Conservation (phyloP, 2,888 invertebrate species). For the Pyralis farinalis region DNA sequence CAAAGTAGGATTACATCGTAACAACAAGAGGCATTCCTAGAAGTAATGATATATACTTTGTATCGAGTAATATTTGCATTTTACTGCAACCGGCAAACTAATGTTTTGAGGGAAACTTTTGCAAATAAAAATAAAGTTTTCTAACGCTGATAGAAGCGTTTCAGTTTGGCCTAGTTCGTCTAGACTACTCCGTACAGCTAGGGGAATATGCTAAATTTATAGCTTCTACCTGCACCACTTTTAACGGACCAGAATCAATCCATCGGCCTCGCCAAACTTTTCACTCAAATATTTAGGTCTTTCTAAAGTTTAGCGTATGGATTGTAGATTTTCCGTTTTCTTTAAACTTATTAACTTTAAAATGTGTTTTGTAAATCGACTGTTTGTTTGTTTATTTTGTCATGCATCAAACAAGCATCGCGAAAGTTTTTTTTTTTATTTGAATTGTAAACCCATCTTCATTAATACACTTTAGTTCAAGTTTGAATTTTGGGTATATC, state of each 20-base stretch:
- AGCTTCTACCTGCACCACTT: not conserved
- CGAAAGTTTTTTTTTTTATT: no score
- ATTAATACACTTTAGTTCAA: no score
- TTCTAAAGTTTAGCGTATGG: not conserved
- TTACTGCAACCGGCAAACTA: constrained; percentile 9
- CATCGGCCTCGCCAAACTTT: not conserved
- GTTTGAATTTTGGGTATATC: no score
- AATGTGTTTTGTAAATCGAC: no score
- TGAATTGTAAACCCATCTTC: no score
- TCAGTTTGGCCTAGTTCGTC: constrained; percentile 21
- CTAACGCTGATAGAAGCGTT: constrained; percentile 16
- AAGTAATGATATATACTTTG: not conserved
- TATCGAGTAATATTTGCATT: not conserved
- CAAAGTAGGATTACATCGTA: no score
- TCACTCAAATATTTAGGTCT: not conserved
- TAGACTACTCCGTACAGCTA: constrained; percentile 14
- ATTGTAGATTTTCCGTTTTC: no score
- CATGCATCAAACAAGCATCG: no score
- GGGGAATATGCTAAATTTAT: constrained; percentile 16
- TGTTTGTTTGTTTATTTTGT: no score
- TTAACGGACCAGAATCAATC: not conserved
- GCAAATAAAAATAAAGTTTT: constrained; percentile 18
- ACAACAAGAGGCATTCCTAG: no score
- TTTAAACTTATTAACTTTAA: no score
- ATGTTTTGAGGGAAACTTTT: constrained; percentile 17